Base-by-base conservation (phyloP, 1,140 invertebrate genomes). In the Leptinotarsa texana region DNA sequence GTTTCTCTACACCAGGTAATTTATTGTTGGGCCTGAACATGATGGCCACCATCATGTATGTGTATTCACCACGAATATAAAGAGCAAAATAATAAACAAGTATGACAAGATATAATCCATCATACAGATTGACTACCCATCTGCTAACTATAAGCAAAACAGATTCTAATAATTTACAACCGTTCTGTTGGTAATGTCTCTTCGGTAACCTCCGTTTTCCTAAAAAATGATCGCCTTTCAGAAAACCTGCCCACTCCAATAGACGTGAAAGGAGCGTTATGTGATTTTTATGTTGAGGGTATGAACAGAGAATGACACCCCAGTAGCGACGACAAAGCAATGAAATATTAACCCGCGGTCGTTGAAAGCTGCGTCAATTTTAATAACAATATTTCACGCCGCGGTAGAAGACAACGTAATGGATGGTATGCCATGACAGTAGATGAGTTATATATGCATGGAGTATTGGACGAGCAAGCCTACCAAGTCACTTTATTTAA, bases 341-440 rank as follows among this genome's bases (percentile, higher is more conserved):
- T 57, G 51, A 57, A 57, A 57, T 57, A 57, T 57, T 57, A 57
- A 57, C 51, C 17, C 17, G n/a, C 15, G 33, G 33, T 42, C n/a
- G 51, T n/a, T 57, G 51, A 57, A 57, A 57, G 51, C 51, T 57
- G 17, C 51, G n/a, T 57, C 51, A 57, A 57, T 57, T 57, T 57
- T 15, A 57, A 57, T 57, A 57, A 57, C 51, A 57, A 57, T 57
- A 57, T 57, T 57, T 57, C 51, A 57, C 51, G 6, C 13, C 6
- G 13, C 5, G 2, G n/a, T 1, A 57, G 51, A 18, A 57, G 13
- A 15, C 51, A 57, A 57, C 51, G n/a, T 57, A 57, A 57, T 57
- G 51, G 51, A 57, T 57, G 51, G n/a, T 57, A 42, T 42, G 8
- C 0, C 33, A 42, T 42, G 33, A 42, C 8, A 42, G 33, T 42